Base-by-base conservation (phyloP, 2,888 invertebrate species). In the Parasteatoda lunata region DNA sequence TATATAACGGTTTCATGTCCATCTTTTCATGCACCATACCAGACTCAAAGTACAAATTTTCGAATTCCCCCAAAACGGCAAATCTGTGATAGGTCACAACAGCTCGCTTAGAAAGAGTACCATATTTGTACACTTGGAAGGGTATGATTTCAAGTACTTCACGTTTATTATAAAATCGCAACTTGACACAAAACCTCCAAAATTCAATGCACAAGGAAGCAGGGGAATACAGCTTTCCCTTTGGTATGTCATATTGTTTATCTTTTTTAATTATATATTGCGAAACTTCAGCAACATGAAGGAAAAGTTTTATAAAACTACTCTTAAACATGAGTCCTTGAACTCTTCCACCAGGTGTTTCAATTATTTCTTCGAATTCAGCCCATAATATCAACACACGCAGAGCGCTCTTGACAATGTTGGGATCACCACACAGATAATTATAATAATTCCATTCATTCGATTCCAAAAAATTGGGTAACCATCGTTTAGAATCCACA, bases 321-420 rank as follows among this genome's bases (percentile, higher is more conserved):
- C 71, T 68, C 5, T n/a, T 13, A 45, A 7, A 75, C 66, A 88
- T n/a, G 8, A 78, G 30, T 5, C 80, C 71, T 2, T 48, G 30
- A 5, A 45, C 51, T 15, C 64, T 64, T 8, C 48, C n/a, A 2
- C 78, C 83, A 65, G 64, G 13, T 15, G 30, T 70, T 47, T 51
- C n/a, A 64, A 88, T 66, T 5, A 88, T 64, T 3, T 66, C 15
- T 52, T 75, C 73, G 15, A 83, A 78, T 13, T 65, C 48, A 15
- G 87, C 83, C 87, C 87, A 88, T 30, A 88, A 45, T 4, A 88
- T 47, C 49, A 88, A n/a, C 3, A 78, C 75, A n/a, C 70, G 30
- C 7, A 82, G 52, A 4, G 87, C 83, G 3, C 30, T 48, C 9
- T 54, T 54, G 5, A 88, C 75, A 11, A 79, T 52, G 7, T 13